These are phyloP conservation scores for Noctua comes DNA, from an alignment of 2,888 invertebrate genomes.

Conservation along the genomic window DNA sequence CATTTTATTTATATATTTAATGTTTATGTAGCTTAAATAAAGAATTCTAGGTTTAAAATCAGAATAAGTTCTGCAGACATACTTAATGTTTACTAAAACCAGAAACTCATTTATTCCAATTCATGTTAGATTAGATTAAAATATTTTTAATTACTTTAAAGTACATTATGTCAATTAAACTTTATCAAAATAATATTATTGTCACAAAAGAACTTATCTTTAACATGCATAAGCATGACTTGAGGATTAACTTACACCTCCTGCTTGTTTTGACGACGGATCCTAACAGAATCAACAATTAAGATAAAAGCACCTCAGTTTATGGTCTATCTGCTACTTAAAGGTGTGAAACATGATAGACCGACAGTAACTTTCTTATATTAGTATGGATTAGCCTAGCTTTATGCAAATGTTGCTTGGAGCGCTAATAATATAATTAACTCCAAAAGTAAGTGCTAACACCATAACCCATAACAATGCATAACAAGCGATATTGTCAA, in stretches of 20 bases:
- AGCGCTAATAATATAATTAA: background rate
- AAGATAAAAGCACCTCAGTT: background rate
- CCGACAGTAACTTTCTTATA: background rate
- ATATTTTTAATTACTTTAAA: background rate
- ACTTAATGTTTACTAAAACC: background rate
- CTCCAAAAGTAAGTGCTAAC: background rate
- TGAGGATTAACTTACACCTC: background rate
- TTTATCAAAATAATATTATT: background rate
- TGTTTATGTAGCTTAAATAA: background rate
- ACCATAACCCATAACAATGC: background rate
- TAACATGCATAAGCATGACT: background rate
- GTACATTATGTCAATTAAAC: background rate
- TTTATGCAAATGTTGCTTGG: background rate
- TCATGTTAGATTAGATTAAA: background rate
- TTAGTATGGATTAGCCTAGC: background rate
- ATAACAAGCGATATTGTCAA: background rate
- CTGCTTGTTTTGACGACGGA: background rate
- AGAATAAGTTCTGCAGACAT: background rate
- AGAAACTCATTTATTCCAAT: background rate
- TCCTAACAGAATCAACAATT: background rate
- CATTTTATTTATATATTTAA: conserved; percentile 18
- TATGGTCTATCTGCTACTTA: background rate
- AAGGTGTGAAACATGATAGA: background rate
- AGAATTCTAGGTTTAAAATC: conserved; percentile 5
- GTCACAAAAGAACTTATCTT: background rate